Base-by-base conservation (phyloP, 2,888 invertebrate species). In the Arrhopalites spinosus region DNA sequence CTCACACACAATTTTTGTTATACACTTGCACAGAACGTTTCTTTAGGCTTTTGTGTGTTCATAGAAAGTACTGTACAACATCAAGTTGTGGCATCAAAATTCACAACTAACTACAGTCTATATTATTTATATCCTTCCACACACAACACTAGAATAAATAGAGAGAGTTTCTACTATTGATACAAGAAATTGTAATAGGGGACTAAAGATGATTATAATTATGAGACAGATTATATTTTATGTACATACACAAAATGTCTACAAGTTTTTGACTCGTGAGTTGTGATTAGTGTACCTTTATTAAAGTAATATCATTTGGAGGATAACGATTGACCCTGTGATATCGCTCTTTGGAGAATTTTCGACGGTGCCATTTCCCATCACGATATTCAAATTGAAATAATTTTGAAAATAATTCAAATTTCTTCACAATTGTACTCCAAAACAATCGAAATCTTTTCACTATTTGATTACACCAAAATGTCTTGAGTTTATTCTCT, bases 401-500 rank as follows among this genome's bases (percentile, higher is more conserved):
- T 3, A 20, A n/a, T 43, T 66, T 66, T 3, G 8, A n/a, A 36
- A 66, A 66, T 5, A 2, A 5, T 43, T 43, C 20, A 43, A 66
- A 8, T 66, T 66, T 66, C 30, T 43, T 66, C 2, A 66, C 36
- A n/a, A 66, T 43, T 17, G 43, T 15, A 20, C 20, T 30, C 23
- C 36, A 23, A 11, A 66, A 43, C 2, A 2, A 17, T 20, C 43
- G 66, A n/a, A 66, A 36, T 20, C 20, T 5, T 11, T 43, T 66
- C 43, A 66, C 66, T 3, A 66, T 20, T 43, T n/a, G 43, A 7
- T 36, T 43, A 1, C 25, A 66, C 66, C 66, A 66, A 66, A 15
- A 43, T n/a, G 66, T 43, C 43, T 66, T 66, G 43, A 66, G 23
- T 43, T 66, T 36, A 36, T 3, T 36, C 36, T 36, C 5, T 36